Evolutionary conservation across 2,113 vertebrate species (phyloP).

Genomic region (Pluvianellus socialis): DNA sequence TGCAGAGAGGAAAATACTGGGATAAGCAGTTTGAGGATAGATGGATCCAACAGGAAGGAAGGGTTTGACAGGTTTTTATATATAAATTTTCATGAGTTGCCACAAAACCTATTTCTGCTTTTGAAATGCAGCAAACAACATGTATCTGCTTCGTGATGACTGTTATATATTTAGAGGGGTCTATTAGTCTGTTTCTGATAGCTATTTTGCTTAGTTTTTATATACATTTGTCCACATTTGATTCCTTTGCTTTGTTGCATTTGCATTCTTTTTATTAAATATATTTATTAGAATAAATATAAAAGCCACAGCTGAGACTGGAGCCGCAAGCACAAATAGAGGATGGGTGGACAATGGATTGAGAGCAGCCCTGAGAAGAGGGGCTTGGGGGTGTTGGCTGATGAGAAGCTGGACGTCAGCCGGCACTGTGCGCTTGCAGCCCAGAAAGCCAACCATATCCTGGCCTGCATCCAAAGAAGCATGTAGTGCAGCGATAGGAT

Average conservation of each 20-base stretch:
- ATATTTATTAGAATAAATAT: neutral
- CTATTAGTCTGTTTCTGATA: neutral
- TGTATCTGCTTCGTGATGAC: neutral
- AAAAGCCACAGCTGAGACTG: neutral
- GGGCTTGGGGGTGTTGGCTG: too few relatives aligned
- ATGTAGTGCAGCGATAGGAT: too few relatives aligned
- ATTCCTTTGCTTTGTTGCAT: neutral
- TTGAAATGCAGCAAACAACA: neutral
- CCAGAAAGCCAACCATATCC: too few relatives aligned
- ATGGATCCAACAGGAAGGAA: neutral
- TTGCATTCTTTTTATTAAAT: neutral
- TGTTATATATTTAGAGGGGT: neutral
- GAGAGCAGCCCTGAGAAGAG: too few relatives aligned
- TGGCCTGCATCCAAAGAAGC: too few relatives aligned
- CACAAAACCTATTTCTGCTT: neutral
- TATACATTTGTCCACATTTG: neutral
- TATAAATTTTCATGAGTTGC: neutral
- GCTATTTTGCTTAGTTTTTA: neutral
- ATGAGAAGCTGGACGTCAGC: too few relatives aligned
- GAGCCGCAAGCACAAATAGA: too few relatives aligned
- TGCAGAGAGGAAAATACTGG: neutral
- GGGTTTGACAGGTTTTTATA: neutral
- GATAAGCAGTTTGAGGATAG: neutral
- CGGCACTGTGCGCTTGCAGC: too few relatives aligned
- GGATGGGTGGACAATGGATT: too few relatives aligned